Evolutionary conservation across 2,888 invertebrate genomes (phyloP), one percentile per base, ranked within the genome.

Genomic region (Xestia ashworthii): DNA sequence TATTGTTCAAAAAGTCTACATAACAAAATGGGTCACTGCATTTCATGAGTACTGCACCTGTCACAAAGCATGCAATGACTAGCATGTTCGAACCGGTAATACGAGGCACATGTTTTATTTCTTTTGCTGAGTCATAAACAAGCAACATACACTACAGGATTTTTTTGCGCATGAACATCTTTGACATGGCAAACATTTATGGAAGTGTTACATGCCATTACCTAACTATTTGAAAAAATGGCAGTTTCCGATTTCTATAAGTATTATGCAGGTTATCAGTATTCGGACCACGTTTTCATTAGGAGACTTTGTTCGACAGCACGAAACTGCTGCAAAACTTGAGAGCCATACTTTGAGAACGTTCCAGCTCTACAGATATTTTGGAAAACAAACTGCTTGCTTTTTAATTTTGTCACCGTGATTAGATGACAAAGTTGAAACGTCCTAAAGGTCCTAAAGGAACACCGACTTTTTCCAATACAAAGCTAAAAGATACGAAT

Each of bases 21-120:
- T 8, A 8, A 77, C n/a, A n/a, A 69, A 46, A 70, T 78, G 5
- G 70, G 60, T 70, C 60, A 69, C 32, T 69, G 78, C 50, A 69
- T 77, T 60, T 44, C 44, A 16, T 67, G 58, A 32, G 16, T 38
- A 41, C 16, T 5, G 48, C 68, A 68, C n/a, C 41, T 46, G 62
- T 19, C 60, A 46, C 38, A 53, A 50, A 50, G 25, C 44, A 14
- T 9, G 53, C 53, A 75, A 8, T 77, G 78, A 62, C 69, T 25
- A 12, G 16, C 44, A 44, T 60, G 44, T 69, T 50, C 16, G 50
- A 69, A 44, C n/a, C 19, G n/a, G 77, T 69, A 60, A 69, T 44
- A 44, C 60, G n/a, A 68, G 44, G 11, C 76, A 76, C 19, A 19
- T 69, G 77, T 44, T 60, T 67, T 48, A 67, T 76, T 60, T 68